Evolutionary conservation across 1,140 invertebrate species (phyloP).

Genomic region (Archivesica marissinica): DNA sequence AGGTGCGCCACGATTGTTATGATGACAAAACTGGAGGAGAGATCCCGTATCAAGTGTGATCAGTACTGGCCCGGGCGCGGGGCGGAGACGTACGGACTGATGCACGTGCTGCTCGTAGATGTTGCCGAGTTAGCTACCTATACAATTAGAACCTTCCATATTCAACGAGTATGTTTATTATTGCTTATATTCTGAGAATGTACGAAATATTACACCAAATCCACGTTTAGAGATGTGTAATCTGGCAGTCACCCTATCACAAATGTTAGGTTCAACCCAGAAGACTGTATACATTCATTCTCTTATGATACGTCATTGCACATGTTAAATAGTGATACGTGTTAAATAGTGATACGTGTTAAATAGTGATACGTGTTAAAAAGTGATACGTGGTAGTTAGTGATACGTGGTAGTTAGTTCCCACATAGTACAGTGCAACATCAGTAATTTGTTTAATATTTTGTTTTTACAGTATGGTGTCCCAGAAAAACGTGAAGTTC

Average conservation of each 20-base stretch:
- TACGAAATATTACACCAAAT: neutral
- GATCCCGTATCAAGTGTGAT: conserved; percentile 89
- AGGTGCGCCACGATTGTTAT: conserved; percentile 83
- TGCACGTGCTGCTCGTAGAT: conserved; percentile 93
- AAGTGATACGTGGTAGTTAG: no score
- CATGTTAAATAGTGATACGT: no score
- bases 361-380: no score
- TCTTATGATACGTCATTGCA: no score
- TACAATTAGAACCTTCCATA: conserved; percentile 97
- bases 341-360: no score
- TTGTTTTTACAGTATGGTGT: conserved; percentile 77
- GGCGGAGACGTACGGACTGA: conserved; percentile 96
- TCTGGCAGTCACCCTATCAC: no score
- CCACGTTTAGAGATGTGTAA: no score
- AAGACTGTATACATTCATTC: no score
- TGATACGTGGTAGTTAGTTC: no score
- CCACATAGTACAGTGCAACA: no score
- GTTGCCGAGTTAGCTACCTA: conserved; percentile 98
- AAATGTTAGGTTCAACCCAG: no score
- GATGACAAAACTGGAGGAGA: conserved; percentile 85
- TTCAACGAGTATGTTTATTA: conserved; percentile 86
- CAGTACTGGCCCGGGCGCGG: conserved; percentile 98
- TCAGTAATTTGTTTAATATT: no score
- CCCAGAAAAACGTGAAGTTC: conserved; percentile 92
- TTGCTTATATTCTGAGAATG: neutral